Conservation (phyloP, 2,888 invertebrate genomes). For the Lypha dubia region DNA sequence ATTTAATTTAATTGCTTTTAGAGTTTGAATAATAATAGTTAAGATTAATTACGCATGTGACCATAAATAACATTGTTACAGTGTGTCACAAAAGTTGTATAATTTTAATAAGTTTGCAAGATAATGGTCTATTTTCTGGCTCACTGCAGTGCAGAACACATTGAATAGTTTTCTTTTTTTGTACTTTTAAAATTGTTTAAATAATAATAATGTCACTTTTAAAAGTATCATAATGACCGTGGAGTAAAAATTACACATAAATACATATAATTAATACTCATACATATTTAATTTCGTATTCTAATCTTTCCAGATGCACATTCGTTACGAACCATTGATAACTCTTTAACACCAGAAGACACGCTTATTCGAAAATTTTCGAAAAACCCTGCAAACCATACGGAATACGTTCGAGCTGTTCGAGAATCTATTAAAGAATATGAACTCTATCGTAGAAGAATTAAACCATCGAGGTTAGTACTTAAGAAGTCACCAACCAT, state of each 20-base stretch:
- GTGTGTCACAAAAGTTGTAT: background rate
- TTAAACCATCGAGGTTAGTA: slow-evolving; percentile 72
- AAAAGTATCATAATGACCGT: no score
- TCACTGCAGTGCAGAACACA: no score
- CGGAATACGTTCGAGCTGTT: slow-evolving; percentile 77
- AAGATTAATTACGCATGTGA: background rate
- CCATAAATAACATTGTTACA: background rate
- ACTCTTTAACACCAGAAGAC: slow-evolving; percentile 46
- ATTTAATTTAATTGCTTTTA: background rate
- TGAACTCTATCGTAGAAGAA: slow-evolving; percentile 73
- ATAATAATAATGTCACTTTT: no score
- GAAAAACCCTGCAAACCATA: slow-evolving; percentile 73
- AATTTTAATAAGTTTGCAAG: background rate
- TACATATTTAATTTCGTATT: no score
- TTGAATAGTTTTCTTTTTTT: no score
- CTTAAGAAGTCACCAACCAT: no score
- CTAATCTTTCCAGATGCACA: slow-evolving; percentile 18
- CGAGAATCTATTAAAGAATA: slow-evolving; percentile 76
- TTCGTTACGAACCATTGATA: slow-evolving; percentile 3
- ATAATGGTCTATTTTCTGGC: no score
- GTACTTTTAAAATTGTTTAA: no score
- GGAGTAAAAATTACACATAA: no score
- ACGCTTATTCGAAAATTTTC: slow-evolving; percentile 47
- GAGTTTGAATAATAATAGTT: background rate
- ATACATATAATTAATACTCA: no score